Base-by-base conservation (phyloP, 2,888 invertebrate species). In the Ptychoptera contaminata region DNA sequence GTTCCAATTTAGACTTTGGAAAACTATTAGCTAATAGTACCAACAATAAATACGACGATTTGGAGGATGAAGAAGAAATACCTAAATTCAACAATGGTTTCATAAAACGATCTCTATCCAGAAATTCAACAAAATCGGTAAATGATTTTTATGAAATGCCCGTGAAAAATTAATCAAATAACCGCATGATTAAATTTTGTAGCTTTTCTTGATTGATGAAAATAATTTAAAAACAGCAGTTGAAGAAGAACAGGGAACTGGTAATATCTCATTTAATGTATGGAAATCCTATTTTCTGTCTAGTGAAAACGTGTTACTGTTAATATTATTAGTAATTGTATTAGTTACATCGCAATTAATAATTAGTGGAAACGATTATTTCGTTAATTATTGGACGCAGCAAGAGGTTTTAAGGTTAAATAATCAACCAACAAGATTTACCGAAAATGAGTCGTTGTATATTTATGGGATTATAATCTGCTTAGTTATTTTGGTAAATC, bases 301-400 rank as follows among this genome's bases (percentile, higher is more conserved):
- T 3, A 73, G 78, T 11, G 72, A 70, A 16, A 71, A 68, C 41
- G 56, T 61, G 1, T 59, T 62, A 37, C 58, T 67, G 8, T 77
- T 23, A 51, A 58, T 2, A 51, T 68, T 1, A 9, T 63, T 78
- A 44, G 52, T 68, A 0, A 30, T 68, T 1, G 57, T 73, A 0
- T 68, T 72, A 55, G 7, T 75, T 8, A 15, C 73, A n/a, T 68
- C 76, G 0, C 77, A 77, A 60, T 51, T 63, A 1, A 58, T 69
- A 1, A 73, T 72, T 32, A 76, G 74, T 51, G 71, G 70, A 1
- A 69, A 70, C 0, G 79, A 79, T 51, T 77, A 68, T 50, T 79
- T 76, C 61, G 67, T 77, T 1, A 73, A 72, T 46, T 71, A 70
- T 50, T 79, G 77, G 76, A 62, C 66, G 0, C 61, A 63, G 43